Percentiles rank a stretch among this genome's conserved stretches.
phyloP scores from a whole-genome alignment of 37 sponge, comb jelly and placozoan genomes.

The Crambe crambe region DNA sequence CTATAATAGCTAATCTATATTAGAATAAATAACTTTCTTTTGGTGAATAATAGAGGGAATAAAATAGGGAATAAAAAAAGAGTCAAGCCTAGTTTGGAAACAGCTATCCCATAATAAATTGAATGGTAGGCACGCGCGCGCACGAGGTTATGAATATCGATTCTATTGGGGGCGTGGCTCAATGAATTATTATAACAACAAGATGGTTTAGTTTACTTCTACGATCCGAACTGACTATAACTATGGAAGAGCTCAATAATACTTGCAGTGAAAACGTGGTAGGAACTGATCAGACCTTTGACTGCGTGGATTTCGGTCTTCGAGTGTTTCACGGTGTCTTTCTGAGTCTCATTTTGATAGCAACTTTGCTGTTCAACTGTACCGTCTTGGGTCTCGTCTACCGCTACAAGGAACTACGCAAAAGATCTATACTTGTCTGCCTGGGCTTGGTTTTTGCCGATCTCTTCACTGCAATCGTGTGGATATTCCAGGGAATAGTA shows the following conservation, averaged over 20 bases:
- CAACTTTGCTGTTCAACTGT: constrained; percentile 7
- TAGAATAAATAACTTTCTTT: too few species aligned
- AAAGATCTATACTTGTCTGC: constrained; percentile 14
- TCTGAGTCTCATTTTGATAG: background rate
- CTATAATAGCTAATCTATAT: too few species aligned
- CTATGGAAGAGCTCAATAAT: background rate
- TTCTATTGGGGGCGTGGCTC: background rate
- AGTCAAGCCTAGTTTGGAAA: too few species aligned
- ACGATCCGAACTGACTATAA: too few species aligned
- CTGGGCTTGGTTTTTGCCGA: constrained; percentile 12
- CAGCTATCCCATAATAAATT: too few species aligned
- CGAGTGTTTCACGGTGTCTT: background rate
- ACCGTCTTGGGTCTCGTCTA: background rate
- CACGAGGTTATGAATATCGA: too few species aligned
- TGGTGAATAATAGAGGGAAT: too few species aligned
- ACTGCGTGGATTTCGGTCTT: background rate
- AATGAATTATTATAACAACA: too few species aligned
- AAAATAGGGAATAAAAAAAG: too few species aligned
- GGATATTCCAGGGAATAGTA: background rate
- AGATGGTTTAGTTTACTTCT: too few species aligned
- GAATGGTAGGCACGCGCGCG: too few species aligned
- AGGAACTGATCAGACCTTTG: background rate
- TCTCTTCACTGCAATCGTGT: background rate
- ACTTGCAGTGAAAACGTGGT: background rate
- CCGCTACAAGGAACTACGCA: constrained; percentile 13